Base-by-base conservation (phyloP, 2,113 vertebrate species). In the Siniperca chuatsi region DNA sequence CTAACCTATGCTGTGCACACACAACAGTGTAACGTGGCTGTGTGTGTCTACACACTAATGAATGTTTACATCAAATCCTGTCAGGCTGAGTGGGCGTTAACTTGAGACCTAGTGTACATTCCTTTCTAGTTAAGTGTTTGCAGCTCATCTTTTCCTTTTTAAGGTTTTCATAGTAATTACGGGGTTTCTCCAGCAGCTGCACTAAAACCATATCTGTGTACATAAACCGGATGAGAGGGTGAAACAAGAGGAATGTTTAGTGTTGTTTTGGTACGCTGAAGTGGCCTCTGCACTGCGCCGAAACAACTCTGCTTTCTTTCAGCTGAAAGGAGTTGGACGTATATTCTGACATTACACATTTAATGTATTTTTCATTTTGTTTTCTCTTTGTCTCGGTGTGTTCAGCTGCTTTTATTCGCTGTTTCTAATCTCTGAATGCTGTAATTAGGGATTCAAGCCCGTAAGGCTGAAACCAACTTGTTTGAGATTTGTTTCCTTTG, bases 1-100 rank as follows among this genome's bases (percentile, higher is more conserved):
- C 78, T 37, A 67, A 81, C 42, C 13, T 35, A 40, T 58, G 29
- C 40, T 52, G 50, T 33, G n/a, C 23, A 46, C 54, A 69, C 57
- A 76, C 8, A 1, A 2, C 15, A 23, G 10, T 66, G 57, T 37
- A 67, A 65, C 13, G 0, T 52, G 1, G 11, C 37, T 16, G 35
- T 18, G 64, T 67, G 61, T 40, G 48, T 25, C 62, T 50, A 5
- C 55, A 76, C 69, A 71, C 77, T 87, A 92, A 92, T 92, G 84
- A 92, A 87, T 87, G 91, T 89, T 92, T 92, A 89, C 87, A 81
- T 90, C 18, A 65, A 55, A 61, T 54, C 81, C 82, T 88, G 83
- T 76, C 71, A 86, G 83, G 73, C 87, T 65, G 78, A 90, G 90
- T 92, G 82, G 90, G 90, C 65, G 87, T 90, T 57, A 76, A 85